phyloP scores from a whole-genome alignment of 2,888 invertebrate genomes.

The Plagodis dolabraria region DNA sequence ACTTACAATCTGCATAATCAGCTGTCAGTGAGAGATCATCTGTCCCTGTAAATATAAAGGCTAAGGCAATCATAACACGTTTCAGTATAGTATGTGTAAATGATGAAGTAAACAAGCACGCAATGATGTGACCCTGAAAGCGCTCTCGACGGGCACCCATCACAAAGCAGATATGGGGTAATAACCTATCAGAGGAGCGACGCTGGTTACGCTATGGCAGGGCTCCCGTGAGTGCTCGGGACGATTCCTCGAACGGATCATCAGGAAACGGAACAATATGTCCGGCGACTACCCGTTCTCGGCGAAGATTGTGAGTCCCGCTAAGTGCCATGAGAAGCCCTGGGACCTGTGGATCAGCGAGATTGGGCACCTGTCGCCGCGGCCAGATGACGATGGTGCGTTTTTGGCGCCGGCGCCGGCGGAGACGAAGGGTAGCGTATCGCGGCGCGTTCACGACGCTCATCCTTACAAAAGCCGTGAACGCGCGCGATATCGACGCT shows the following conservation, averaged over 20 bases:
- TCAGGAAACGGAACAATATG: conserved; percentile 68
- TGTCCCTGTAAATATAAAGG: conserved; percentile 85
- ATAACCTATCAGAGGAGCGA: conserved; percentile 80
- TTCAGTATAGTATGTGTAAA: conserved; percentile 62
- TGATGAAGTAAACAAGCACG: conserved; percentile 69
- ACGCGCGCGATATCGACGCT: conserved; percentile 61
- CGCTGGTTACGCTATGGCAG: conserved; percentile 72
- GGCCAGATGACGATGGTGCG: conserved; percentile 67
- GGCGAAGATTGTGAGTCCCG: conserved; percentile 75
- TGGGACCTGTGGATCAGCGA: conserved; percentile 82
- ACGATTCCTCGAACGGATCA: conserved; percentile 56
- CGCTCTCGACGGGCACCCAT: conserved; percentile 57
- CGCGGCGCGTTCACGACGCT: conserved; percentile 57
- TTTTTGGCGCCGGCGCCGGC: conserved; percentile 63
- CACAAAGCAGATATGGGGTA: conserved; percentile 77
- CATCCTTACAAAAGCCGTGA: conserved; percentile 65
- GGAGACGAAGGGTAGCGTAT: conserved; percentile 60
- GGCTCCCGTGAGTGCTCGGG: conserved; percentile 67
- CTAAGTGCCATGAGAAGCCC: conserved; percentile 80
- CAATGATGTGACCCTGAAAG: conserved; percentile 71
- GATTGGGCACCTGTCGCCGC: conserved; percentile 78
- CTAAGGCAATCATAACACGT: conserved; percentile 80
- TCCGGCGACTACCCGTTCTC: conserved; percentile 74
- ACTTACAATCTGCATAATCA: conserved; percentile 85
- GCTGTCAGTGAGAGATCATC: conserved; percentile 85